Evolutionary conservation across 2,113 vertebrate species (phyloP), one percentile per base, ranked within the genome.

Genomic region (Carassius gibelio): DNA sequence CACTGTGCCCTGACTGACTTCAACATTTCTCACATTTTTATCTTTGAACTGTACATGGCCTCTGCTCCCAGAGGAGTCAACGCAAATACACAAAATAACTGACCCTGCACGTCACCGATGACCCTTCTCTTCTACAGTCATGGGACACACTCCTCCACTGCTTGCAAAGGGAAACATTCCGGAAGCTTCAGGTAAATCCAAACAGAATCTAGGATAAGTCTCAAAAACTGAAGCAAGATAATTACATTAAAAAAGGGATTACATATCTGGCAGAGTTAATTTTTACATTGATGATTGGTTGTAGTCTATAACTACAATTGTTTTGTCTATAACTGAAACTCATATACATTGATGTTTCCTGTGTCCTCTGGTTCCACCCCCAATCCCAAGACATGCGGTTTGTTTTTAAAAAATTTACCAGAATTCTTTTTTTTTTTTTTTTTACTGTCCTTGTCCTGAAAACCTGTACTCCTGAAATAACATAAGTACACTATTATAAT

Each of bases 1-100:
- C 66, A 78, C 74, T 17, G 34, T 45, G 13, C 59, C 81, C 74
- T 52, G 66, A 59, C 59, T 57, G 42, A 45, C 34, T 50, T 64
- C 21, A 45, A 68, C 86, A 87, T 88, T 85, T 86, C 84, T 83
- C 80, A 83, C 76, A 88, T 90, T 81, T 87, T 87, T 86, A 85
- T 80, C 87, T 87, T 88, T 88, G 87, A 90, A 87, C 87, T 85
- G 61, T 59, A 48, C 48, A 30, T 61, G 57, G 81, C 81, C 81
- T 57, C 69, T 57, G 26, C 45, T 88, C 87, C 81, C 83, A n/a
- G 13, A 87, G 76, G 87, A 88, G 72, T 72, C 81, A 84, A 88
- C 6, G 30, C 77, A 90, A 90, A 90, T 64, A 90, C 72, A 84
- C 85, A 81, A 69, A 85, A 75, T 66, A 87, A 81, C 85, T 88